phyloP scores from a whole-genome alignment of 2,797 vertebrate genomes.

The Gambelia wislizenii region DNA sequence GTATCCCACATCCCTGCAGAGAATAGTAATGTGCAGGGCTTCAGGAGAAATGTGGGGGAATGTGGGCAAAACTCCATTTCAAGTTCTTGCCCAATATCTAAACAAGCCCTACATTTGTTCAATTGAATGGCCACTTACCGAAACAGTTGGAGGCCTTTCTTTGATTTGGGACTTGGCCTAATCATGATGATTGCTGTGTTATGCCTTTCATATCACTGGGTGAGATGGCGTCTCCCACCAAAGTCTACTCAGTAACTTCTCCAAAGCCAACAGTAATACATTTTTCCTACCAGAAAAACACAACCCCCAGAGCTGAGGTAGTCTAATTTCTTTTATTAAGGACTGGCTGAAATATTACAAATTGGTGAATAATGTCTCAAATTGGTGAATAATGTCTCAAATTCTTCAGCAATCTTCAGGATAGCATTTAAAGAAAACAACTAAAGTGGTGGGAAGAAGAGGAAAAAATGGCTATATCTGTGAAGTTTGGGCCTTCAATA shows the following conservation, averaged over 20 bases:
- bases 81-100: no score
- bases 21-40: no score
- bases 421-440: background rate
- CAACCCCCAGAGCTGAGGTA: background rate
- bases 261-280: background rate
- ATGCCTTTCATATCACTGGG: background rate
- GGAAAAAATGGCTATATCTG: background rate
- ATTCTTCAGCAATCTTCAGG: background rate
- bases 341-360: background rate
- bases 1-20: no score
- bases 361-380: background rate
- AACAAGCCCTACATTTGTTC: no score
- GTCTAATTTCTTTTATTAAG: background rate
- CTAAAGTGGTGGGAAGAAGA: background rate
- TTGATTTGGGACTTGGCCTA: background rate
- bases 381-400: background rate
- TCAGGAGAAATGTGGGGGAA: no score
- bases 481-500: background rate
- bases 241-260: background rate
- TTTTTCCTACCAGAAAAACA: background rate
- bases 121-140: background rate
- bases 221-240: background rate
- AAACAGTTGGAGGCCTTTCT: background rate
- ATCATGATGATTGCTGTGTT: background rate
- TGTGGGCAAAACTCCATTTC: no score